These are phyloP conservation scores for Ectemnius cavifrons DNA, from an alignment of 2,888 invertebrate genomes.

Conservation along the genomic window DNA sequence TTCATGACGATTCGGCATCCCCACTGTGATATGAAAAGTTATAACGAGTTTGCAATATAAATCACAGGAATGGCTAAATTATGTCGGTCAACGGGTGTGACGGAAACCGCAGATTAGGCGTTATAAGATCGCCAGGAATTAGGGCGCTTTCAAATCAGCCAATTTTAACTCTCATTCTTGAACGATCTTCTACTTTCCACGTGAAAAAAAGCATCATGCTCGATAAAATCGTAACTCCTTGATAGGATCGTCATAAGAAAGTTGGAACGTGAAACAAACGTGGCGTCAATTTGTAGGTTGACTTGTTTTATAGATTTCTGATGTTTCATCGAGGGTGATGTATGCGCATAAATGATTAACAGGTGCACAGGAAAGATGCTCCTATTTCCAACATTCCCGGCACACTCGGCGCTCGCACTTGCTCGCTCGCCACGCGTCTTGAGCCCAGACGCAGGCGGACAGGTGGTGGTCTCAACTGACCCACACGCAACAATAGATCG, in stretches of 20 bases:
- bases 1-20: conserved; percentile 4
- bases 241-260: neutral
- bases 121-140: conserved; percentile 15
- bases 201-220: too few relatives aligned
- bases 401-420: too few relatives aligned
- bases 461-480: too few relatives aligned
- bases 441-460: too few relatives aligned
- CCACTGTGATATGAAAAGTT: conserved; percentile 28
- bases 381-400: neutral
- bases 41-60: neutral
- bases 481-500: too few relatives aligned
- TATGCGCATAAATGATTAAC: conserved; percentile 6
- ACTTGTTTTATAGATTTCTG: neutral
- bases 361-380: conserved; percentile 1
- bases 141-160: neutral
- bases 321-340: neutral
- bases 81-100: neutral
- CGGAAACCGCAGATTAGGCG: neutral
- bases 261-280: neutral
- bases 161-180: neutral
- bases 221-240: too few relatives aligned
- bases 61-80: neutral
- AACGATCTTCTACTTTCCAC: too few relatives aligned
- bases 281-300: neutral
- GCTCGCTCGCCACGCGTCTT: too few relatives aligned